Base-by-base conservation (phyloP, 2,888 invertebrate species). In the Melanophora roralis region DNA sequence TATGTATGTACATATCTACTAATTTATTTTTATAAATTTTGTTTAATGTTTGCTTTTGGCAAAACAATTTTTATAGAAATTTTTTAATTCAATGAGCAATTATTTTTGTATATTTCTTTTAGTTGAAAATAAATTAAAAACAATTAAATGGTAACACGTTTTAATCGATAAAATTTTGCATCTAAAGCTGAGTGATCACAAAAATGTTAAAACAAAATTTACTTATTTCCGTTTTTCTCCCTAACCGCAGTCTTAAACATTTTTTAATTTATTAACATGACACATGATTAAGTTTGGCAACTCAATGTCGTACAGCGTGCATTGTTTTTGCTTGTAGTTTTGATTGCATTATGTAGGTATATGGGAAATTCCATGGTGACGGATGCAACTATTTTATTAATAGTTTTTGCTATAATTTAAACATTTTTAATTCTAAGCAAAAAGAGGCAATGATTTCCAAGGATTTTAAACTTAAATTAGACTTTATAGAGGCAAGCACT, bases 221-320 rank as follows among this genome's bases (percentile, higher is more conserved):
- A 34, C 27, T 49, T 65, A 65, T 78, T 78, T 78, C 78, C 78
- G 78, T 51, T 69, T 73, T 51, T 45, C 43, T n/a, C 12, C 0
- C 36, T 5, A 1, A 32, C 14, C 14, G 32, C 51, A 51, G 53
- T 69, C 75, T 65, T 68, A 34, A 11, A 59, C 21, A 47, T 55
- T 68, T 68, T 69, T 14, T 60, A 65, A 75, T 75, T 75, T 79
- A 79, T 75, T 79, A 65, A 71, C 69, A 60, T 19, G 64, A 79
- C 71, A 71, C 74, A 79, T 79, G 75, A 79, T 60, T 79, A 12
- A 74, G 45, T 79, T 75, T 79, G 75, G 40, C 79, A 75, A 53
- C n/a, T 79, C 59, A 75, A 79, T 74, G 79, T 62, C 36, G 8
- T 38, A 23, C 14, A 40, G 40, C 1, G 19, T 34, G 34, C 12